Conservation (phyloP, 2,888 invertebrate species). For the Patella caerulea region DNA sequence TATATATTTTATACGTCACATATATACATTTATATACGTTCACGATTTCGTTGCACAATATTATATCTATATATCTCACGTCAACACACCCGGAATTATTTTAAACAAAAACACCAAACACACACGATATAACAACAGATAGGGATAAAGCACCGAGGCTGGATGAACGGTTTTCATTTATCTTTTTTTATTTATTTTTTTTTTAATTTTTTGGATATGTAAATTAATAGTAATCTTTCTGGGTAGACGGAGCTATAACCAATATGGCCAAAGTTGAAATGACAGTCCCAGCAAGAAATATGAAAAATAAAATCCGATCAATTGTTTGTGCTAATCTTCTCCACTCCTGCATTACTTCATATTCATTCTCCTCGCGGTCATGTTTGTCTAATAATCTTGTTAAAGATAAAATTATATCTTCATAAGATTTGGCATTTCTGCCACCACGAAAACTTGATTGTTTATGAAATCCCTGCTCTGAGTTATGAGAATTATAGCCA, state of each 20-base stretch:
- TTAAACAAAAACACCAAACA: too few species aligned
- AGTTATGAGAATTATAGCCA: slow-evolving; percentile 9
- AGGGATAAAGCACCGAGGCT: too few species aligned
- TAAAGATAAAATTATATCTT: slow-evolving; percentile 72
- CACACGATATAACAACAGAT: too few species aligned
- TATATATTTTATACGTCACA: too few species aligned
- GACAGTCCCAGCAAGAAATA: slow-evolving; percentile 74
- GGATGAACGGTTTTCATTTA: too few species aligned
- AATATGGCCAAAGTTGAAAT: slow-evolving; percentile 73
- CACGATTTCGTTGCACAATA: too few species aligned
- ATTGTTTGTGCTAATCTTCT: slow-evolving; percentile 74
- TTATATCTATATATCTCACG: too few species aligned
- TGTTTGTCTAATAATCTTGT: slow-evolving; percentile 73
- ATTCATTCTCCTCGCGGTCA: slow-evolving; percentile 70
- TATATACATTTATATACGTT: too few species aligned
- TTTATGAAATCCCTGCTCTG: slow-evolving; percentile 20
- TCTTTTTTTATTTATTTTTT: too few species aligned
- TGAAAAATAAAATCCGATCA: slow-evolving; percentile 75
- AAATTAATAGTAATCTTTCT: slow-evolving; percentile 20
- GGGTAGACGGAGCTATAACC: slow-evolving; percentile 72
- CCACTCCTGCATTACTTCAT: slow-evolving; percentile 75
- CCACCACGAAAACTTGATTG: slow-evolving; percentile 21
- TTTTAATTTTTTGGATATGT: neutral
- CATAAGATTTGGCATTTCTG: slow-evolving; percentile 56
- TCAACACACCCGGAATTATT: too few species aligned